Conservation (phyloP, 2,113 vertebrate genomes). For the Chaenogobius annularis region DNA sequence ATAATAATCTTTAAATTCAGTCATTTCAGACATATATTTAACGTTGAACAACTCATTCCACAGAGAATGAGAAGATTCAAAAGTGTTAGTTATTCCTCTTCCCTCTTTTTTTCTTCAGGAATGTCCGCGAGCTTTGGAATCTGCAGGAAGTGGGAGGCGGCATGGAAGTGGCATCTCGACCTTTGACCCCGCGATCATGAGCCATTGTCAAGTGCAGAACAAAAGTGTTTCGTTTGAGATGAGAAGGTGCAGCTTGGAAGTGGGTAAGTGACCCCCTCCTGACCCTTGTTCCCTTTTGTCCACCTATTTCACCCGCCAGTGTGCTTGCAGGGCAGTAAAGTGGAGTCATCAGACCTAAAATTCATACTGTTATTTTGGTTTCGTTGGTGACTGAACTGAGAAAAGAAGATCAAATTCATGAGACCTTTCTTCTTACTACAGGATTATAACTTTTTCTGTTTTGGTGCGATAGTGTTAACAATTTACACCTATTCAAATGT, state of each 20-base stretch:
- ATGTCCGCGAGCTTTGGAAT: conserved; percentile 42
- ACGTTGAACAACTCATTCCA: too few species aligned
- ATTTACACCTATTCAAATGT: too few species aligned
- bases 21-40: too few species aligned
- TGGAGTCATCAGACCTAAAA: neutral
- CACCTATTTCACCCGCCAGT: conserved; percentile 4
- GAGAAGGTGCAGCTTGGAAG: conserved; percentile 8
- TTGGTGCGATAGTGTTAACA: too few species aligned
- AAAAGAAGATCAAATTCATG: too few species aligned
- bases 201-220: conserved; percentile 9
- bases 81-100: neutral
- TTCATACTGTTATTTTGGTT: neutral
- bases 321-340: neutral
- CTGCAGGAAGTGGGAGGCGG: neutral
- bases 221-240: conserved; percentile 21
- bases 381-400: neutral
- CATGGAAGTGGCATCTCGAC: conserved; percentile 46
- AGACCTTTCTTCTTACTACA: too few species aligned
- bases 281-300: neutral
- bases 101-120: conserved; percentile 15
- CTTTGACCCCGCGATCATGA: conserved; percentile 44
- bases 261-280: neutral
- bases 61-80: too few species aligned
- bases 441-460: too few species aligned
- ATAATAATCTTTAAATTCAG: too few species aligned